Conservation (phyloP, 2,113 vertebrate species). For the Boulengeromyrus knoepffleri region DNA sequence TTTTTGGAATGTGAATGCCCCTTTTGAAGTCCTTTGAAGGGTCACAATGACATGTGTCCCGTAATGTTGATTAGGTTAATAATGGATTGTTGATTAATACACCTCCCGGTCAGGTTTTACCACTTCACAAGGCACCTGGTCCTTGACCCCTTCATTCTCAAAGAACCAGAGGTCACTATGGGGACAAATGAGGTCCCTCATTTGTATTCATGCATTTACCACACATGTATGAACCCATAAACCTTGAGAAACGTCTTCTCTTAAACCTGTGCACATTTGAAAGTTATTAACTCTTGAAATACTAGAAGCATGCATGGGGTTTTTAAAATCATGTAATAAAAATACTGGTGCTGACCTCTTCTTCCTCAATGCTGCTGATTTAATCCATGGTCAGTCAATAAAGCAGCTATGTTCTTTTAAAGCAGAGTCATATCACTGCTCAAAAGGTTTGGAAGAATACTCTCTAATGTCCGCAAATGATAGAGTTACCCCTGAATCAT, state of each 20-base stretch:
- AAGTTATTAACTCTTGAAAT: background rate
- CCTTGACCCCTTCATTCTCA: background rate
- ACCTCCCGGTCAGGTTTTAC: background rate
- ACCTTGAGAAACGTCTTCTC: background rate
- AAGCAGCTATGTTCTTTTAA: background rate
- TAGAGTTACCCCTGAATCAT: background rate
- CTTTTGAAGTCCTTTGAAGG: background rate
- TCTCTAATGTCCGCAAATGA: background rate
- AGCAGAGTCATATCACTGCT: background rate
- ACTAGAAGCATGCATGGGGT: background rate
- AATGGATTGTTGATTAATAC: background rate
- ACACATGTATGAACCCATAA: background rate
- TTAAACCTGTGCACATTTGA: background rate
- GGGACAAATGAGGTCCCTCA: background rate
- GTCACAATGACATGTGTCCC: background rate
- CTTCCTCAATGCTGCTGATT: background rate
- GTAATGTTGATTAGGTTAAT: background rate
- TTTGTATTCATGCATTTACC: background rate
- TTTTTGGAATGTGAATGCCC: background rate
- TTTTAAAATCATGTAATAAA: constrained; percentile 1
- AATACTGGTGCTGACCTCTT: background rate
- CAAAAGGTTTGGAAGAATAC: background rate
- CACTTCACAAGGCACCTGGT: background rate
- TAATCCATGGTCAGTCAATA: background rate
- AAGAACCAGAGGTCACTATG: background rate